Evolutionary conservation across 2,888 invertebrate genomes (phyloP), one percentile per base, ranked within the genome.

Genomic region (Villa cingulata): DNA sequence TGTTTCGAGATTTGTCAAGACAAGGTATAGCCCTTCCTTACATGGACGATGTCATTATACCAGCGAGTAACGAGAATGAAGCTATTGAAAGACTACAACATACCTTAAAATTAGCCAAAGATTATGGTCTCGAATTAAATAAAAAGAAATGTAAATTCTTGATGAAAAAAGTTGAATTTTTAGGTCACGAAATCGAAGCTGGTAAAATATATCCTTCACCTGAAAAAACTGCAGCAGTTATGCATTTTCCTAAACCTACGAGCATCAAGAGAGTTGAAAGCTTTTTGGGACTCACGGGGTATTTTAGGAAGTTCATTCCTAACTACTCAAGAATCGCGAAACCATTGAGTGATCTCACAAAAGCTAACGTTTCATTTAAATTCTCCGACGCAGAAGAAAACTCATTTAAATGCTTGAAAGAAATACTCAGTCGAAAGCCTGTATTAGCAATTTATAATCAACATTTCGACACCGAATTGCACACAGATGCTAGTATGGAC

Each of bases 121-220:
- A 10, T 10, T 43, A 39, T 27, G 54, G 53, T 1, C 20, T 55
- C 12, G 27, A 16, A 0, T 43, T 54, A 2, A 51, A 45, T 14
- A 54, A 46, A 50, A 39, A 37, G n/a, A 54, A 55, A 18, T 51
- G 51, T 17, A 51, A 55, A 16, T 50, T 52, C 34, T 37, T 55
- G 12, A 36, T 43, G 15, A 27, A 27, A 27, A 27, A 9, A 9
- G 27, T 27, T 27, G 27, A 27, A 27, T 27, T 27, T 27, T 27
- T 27, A 27, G 27, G 27, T 27, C 27, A 27, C 9, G 5, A 27
- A 9, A 27, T 27, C 4, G 27, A 27, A 27, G 9, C 4, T 27
- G 27, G 27, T 6, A 27, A 27, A 27, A 27, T 27, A 27, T 27
- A 4, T 6, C 27, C 27, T 6, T 27, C 27, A 27, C 27, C 4